phyloP scores from a whole-genome alignment of 2,888 invertebrate species.

The Lasioglossum morio region DNA sequence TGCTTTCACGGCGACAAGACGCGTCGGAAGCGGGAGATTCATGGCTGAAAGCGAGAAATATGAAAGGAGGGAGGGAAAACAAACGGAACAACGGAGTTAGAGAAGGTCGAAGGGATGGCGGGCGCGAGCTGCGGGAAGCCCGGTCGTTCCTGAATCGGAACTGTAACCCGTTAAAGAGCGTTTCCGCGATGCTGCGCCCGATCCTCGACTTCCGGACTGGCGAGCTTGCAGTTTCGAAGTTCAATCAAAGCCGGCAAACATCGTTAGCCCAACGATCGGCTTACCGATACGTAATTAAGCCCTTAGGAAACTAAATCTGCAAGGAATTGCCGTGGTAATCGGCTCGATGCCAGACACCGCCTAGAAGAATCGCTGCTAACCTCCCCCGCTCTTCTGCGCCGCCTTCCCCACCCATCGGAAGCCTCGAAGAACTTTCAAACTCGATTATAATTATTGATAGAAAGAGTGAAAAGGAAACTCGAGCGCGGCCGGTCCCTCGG shows the following conservation, averaged over 20 bases:
- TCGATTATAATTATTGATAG: conserved; percentile 39
- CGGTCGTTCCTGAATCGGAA: conserved; percentile 28
- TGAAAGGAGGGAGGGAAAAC: conserved; percentile 22
- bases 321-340: conserved; percentile 54
- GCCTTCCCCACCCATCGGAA: background rate
- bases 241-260: conserved; percentile 63
- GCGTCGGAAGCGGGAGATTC: conserved; percentile 42
- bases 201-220: conserved; percentile 45
- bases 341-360: conserved; percentile 35
- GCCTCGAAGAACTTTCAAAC: conserved; percentile 13
- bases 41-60: conserved; percentile 28
- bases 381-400: background rate
- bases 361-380: conserved; percentile 25
- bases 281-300: conserved; percentile 66
- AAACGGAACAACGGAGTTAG: conserved; percentile 30
- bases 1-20: conserved; percentile 13
- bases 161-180: conserved; percentile 47
- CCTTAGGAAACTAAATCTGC: conserved; percentile 45
- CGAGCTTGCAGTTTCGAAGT: conserved; percentile 57
- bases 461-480: conserved; percentile 24
- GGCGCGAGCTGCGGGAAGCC: background rate
- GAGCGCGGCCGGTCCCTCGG: background rate
- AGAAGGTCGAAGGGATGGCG: background rate
- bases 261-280: conserved; percentile 66
- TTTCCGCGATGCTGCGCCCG: conserved; percentile 33